Percentiles rank a stretch among this genome's conserved stretches.
phyloP scores from a whole-genome alignment of 2,113 vertebrate species.

The Pachyramphus minor region DNA sequence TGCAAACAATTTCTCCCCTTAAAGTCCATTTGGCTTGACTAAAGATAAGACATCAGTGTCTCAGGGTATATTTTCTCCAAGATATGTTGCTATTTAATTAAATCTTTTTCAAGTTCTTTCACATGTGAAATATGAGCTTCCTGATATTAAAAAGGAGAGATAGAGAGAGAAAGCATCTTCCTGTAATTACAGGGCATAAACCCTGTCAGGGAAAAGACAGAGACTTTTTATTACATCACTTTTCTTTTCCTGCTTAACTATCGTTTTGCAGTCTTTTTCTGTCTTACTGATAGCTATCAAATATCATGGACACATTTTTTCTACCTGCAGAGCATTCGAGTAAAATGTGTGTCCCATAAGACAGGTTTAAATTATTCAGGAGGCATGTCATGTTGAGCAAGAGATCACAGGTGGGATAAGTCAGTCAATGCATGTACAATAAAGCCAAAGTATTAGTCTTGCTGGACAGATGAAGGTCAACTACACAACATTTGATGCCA shows the following conservation, averaged over 20 bases:
- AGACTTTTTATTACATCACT: not conserved
- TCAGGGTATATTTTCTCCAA: not conserved
- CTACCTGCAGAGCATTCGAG: not conserved
- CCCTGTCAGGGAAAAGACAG: not conserved
- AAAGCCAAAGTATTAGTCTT: not conserved
- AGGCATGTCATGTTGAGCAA: not conserved
- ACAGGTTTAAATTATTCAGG: not conserved
- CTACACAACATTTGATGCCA: not conserved
- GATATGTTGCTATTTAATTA: slow-evolving; percentile 42
- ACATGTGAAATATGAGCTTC: slow-evolving; percentile 37
- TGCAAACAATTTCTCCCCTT: not conserved
- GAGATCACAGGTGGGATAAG: not conserved
- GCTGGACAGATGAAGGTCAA: not conserved
- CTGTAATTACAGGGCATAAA: slow-evolving; percentile 37
- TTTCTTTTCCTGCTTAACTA: not conserved
- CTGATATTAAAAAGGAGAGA: not conserved
- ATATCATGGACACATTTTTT: not conserved
- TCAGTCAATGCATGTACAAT: not conserved
- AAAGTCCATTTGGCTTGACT: slow-evolving; percentile 27
- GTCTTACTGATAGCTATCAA: not conserved
- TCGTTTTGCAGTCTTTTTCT: not conserved
- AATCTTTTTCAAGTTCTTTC: slow-evolving; percentile 44
- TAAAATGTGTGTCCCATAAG: not conserved
- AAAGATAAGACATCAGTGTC: slow-evolving; percentile 22
- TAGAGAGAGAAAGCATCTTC: not conserved